Base-by-base conservation (phyloP, 2,888 invertebrate species). In the Pharmacophagus antenor region DNA sequence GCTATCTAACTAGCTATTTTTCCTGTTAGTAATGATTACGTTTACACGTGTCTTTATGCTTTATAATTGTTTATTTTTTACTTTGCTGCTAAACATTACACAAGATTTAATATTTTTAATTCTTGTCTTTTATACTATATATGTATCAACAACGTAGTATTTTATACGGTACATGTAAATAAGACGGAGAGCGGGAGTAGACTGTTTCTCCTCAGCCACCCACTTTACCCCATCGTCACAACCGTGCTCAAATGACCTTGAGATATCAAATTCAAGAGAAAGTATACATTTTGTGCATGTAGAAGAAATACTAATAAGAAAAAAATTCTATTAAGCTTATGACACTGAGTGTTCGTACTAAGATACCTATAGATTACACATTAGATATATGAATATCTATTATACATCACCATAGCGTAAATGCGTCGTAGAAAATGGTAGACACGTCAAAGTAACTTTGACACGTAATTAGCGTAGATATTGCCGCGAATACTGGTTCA, bases 401-500 rank as follows among this genome's bases (percentile, higher is more conserved):
- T 47, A 55, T 48, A 47, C 51, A 47, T 56, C 50, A 55, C 44
- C 27, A 31, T 27, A 10, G 44, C 25, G 25, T 50, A 52, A 21
- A 23, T 61, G 55, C 60, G 60, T 60, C 50, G 60, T 25, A 50
- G 55, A 44, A 50, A 44, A 51, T 44, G 3, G 37, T 27, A 41
- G 47, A 22, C 56, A 61, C 56, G 48, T 56, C 8, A 47, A 52
- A 41, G 37, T 61, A 57, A 56, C 60, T 27, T 49, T 54, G 54
- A 58, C 63, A 63, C 63, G 62, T 63, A 65, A 65, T 63, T 65
- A 65, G 53, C 37, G 59, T 49, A 27, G 22, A 53, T 18, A 48
- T 22, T 21, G 47, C 49, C 57, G 46, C 57, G 71, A 72, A 71
- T 72, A 77, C 79, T 77, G 76, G 82, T 81, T 79, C 68, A 74